A percentile compares a stretch with the other conserved stretches of the same genome.
These are phyloP conservation scores for Euglossa dilemma DNA, from an alignment of 1,140 invertebrate species.

Conservation along the genomic window DNA sequence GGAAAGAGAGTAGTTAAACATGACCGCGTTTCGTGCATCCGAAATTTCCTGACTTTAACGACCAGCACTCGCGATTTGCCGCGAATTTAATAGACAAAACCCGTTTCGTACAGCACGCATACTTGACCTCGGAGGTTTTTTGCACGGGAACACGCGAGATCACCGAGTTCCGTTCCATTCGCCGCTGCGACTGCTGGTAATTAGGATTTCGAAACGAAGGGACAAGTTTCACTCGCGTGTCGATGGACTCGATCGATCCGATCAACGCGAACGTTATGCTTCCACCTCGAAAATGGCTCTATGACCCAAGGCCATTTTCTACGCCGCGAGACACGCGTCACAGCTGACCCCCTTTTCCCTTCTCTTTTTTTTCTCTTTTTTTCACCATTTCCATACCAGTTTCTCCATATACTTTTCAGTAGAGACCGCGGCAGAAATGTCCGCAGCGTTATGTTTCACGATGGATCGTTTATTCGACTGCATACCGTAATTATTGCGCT, in stretches of 20 bases:
- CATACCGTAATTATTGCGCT: too few relatives aligned
- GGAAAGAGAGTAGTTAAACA: neutral
- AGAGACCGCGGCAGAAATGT: too few relatives aligned
- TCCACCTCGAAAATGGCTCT: neutral
- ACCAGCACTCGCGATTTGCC: neutral
- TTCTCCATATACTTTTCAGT: neutral
- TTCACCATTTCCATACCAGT: neutral
- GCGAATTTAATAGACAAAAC: slow-evolving; percentile 28
- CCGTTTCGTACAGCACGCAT: neutral
- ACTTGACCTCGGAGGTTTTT: slow-evolving; percentile 11
- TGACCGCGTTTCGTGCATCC: neutral
- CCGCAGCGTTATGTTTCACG: too few relatives aligned
- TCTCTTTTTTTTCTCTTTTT: neutral
- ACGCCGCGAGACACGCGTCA: neutral
- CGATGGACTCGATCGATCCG: neutral
- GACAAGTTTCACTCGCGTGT: neutral
- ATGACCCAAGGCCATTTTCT: neutral
- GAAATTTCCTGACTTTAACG: neutral
- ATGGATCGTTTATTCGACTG: too few relatives aligned
- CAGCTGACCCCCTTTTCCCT: neutral
- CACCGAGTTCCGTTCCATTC: neutral
- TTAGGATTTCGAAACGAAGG: slow-evolving; percentile 4
- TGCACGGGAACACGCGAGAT: neutral
- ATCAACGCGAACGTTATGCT: neutral
- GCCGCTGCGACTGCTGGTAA: neutral